Percentiles rank a stretch among this genome's conserved stretches.
Evolutionary conservation across 1,140 invertebrate species (phyloP).

Genomic region (Papilio polytes): DNA sequence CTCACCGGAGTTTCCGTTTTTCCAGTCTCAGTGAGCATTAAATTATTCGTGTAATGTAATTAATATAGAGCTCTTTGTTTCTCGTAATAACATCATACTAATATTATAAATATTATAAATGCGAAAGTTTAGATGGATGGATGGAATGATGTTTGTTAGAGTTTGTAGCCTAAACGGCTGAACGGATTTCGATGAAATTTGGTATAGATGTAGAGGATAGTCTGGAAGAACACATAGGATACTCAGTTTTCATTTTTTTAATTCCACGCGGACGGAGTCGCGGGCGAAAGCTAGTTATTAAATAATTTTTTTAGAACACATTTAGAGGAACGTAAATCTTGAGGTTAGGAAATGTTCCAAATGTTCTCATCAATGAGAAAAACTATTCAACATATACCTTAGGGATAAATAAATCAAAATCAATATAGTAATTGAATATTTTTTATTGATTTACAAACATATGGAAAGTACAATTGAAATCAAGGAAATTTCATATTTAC

Average conservation of each 20-base stretch:
- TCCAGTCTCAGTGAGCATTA: neutral
- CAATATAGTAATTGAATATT: neutral
- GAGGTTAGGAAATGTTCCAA: neutral
- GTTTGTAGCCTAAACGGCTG: too few relatives aligned
- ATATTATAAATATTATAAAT: too few relatives aligned
- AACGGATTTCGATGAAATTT: too few relatives aligned
- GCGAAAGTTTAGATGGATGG: too few relatives aligned
- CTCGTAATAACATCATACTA: neutral
- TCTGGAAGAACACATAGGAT: too few relatives aligned
- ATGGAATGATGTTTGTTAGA: too few relatives aligned
- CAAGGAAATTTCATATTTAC: neutral
- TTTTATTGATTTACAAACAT: conserved; percentile 8
- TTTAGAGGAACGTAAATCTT: neutral
- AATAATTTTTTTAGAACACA: neutral
- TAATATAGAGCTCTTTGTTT: neutral
- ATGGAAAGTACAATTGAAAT: neutral
- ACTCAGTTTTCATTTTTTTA: too few relatives aligned
- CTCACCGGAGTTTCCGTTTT: conserved; percentile 11
- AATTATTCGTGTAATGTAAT: conserved; percentile 19
- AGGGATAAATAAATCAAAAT: neutral
- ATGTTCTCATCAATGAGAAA: too few relatives aligned
- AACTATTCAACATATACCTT: too few relatives aligned
- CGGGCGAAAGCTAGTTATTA: too few relatives aligned
- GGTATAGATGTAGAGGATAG: too few relatives aligned
- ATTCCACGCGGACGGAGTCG: too few relatives aligned